These are phyloP conservation scores for Erythrocebus patas DNA, from an alignment of 2,113 vertebrate genomes.

Conservation along the genomic window DNA sequence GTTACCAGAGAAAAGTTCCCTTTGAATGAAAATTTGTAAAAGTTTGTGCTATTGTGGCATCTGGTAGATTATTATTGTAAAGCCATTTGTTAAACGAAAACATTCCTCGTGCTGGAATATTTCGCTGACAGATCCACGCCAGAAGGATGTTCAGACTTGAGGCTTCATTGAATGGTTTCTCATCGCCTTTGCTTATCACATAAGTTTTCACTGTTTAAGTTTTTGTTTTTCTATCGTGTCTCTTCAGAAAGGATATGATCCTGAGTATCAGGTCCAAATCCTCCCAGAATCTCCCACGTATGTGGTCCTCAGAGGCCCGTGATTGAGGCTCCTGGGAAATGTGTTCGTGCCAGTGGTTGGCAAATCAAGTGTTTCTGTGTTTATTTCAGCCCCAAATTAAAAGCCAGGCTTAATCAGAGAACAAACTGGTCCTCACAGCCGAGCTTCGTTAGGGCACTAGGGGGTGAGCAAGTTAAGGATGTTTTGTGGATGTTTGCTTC, in stretches of 20 bases:
- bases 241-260: background rate
- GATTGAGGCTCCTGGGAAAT: background rate
- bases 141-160: background rate
- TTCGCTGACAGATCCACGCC: background rate
- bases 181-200: background rate
- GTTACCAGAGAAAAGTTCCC: background rate
- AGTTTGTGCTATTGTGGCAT: background rate
- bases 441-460: accelerated
- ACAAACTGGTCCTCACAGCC: background rate
- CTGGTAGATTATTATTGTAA: background rate
- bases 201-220: background rate
- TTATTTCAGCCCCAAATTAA: background rate
- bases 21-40: background rate
- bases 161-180: background rate
- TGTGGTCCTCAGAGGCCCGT: too few species aligned
- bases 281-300: background rate
- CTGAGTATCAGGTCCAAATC: background rate
- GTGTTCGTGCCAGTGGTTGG: background rate
- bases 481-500: background rate
- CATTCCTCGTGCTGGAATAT: background rate
- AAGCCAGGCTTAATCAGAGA: background rate
- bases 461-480: accelerated
- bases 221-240: background rate
- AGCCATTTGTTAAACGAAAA: background rate
- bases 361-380: background rate